Evolutionary conservation across 2,888 invertebrate genomes (phyloP), one percentile per base, ranked within the genome.

Genomic region (Volucella inanis): DNA sequence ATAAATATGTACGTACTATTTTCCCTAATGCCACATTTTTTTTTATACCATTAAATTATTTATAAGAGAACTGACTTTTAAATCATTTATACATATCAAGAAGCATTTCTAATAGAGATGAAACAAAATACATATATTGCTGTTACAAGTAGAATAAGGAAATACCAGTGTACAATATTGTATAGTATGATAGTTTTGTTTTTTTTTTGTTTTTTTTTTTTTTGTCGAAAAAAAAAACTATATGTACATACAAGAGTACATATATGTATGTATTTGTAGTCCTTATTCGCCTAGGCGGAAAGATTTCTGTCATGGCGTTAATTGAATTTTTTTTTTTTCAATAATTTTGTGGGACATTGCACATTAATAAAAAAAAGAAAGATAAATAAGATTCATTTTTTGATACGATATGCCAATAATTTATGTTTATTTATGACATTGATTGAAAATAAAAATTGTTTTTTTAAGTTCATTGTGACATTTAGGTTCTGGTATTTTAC

Each of bases 101-200:
- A 64, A 75, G 43, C 57, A 75, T 67, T 52, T 77, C 39, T 61
- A 61, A 45, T 77, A 43, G 50, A 52, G 31, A 57, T 59, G 54
- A 68, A 31, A 18, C 45, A 65, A 67, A n/a, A 50, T 50, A 22
- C 18, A 22, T 22, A 70, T 39, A 49, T 39, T 15, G 57, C 38
- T 49, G 38, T 59, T 59, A 39, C 38, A 71, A 31, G 31, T 31
- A 50, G n/a, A 72, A 50, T 64, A 79, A 55, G 59, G 41, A 71
- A 72, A 72, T 39, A 45, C 57, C 57, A 65, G 65, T 74, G 79
- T 79, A 79, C 39, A 52, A 57, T 65, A 47, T 45, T 79, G 65
- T 72, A 61, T 31, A 31, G 31, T 31, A 31, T 31, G 31, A 71
- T 49, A 45, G 50, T 74, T 47, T 70, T 70, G 15, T 67, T 61